Evolutionary conservation across 2,113 vertebrate species (phyloP).

Genomic region (Caranx ignobilis): DNA sequence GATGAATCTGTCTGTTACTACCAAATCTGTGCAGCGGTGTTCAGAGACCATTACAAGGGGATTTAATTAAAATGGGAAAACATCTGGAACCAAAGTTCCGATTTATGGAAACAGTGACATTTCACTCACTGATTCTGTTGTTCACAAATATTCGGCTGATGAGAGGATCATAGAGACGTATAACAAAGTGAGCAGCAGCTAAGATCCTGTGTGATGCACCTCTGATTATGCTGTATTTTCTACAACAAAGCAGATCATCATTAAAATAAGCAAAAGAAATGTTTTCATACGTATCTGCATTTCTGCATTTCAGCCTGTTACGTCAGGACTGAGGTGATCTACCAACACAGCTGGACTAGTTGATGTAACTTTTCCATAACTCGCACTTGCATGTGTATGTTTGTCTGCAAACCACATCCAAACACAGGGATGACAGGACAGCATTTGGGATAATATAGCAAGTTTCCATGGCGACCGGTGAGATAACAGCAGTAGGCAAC

Average conservation of each 20-base stretch:
- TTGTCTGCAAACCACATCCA: no score
- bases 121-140: neutral
- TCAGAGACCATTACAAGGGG: neutral
- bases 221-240: no score
- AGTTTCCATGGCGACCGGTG: conserved; percentile 48
- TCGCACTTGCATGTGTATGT: neutral
- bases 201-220: no score
- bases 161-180: no score
- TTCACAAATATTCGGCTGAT: neutral
- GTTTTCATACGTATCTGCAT: no score
- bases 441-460: conserved; percentile 18
- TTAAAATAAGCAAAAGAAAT: neutral
- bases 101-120: neutral
- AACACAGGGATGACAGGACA: neutral
- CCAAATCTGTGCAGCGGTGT: neutral
- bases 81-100: neutral
- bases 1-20: no score
- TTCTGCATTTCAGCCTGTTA: no score
- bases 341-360: no score
- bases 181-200: no score
- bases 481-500: conserved; percentile 20
- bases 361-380: no score
- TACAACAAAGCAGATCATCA: neutral
- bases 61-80: no score
- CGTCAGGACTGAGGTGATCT: no score